Evolutionary conservation across 2,797 vertebrate genomes (phyloP), one percentile per base, ranked within the genome.

Genomic region (Rachycentron canadum): DNA sequence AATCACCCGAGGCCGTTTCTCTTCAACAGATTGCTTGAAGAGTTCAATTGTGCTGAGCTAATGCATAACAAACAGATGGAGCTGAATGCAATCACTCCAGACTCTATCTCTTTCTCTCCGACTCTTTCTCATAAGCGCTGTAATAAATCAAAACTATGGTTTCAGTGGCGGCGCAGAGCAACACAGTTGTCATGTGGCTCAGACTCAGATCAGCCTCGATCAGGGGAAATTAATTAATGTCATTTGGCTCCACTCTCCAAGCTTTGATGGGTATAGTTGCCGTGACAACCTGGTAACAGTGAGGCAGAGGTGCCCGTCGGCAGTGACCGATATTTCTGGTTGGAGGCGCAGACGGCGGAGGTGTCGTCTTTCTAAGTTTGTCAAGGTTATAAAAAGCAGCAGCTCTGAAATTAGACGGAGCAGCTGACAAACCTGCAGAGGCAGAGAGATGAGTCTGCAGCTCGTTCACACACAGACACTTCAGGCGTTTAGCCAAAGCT

Each of bases 61-160:
- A 90, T 88, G 90, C 85, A 89, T 81, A 80, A 76, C 86, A 89
- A 90, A 81, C 86, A 87, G 83, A 86, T 53, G 74, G 81, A 74
- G 85, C 69, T 30, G 69, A 83, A 55, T 11, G 73, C 81, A 80
- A 76, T 86, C 74, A 65, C 73, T 78, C 56, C 72, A 38, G 62
- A 63, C 79, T 58, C 67, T 19, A 6, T 52, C 58, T 45, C 62
- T 7, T n/a, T 58, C 57, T 53, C 61, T 14, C 23, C 23, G 34
- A 19, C 59, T 65, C 49, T 41, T 68, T 49, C 55, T 76, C 78
- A 11, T 32, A 59, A 76, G 65, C 17, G 17, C 41, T 32, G 52
- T 62, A 72, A 79, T 84, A 71, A 83, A 89, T 89, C 84, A 64
- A 30, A 83, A 71, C 73, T 5, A 85, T 75, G 70, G 7, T 83